phyloP scores from a whole-genome alignment of 2,888 invertebrate species.

The Stenurella melanura region DNA sequence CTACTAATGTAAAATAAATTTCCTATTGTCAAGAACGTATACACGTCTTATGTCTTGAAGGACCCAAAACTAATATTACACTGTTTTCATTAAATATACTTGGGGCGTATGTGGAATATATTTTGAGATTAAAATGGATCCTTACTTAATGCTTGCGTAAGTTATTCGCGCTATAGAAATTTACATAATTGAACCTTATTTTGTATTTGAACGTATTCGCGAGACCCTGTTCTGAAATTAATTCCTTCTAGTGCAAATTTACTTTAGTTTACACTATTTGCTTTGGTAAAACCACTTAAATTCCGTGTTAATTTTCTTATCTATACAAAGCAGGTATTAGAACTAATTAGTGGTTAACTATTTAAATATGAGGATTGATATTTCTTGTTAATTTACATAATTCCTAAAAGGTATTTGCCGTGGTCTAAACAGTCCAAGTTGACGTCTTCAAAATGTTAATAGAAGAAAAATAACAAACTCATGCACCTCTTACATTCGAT shows the following conservation, averaged over 20 bases:
- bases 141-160: constrained; percentile 5
- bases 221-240: not conserved
- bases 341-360: not conserved
- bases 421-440: not conserved
- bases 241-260: constrained; percentile 10
- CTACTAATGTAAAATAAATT: no score
- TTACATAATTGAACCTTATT: constrained; percentile 12
- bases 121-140: not conserved
- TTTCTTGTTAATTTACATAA: not conserved
- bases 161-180: not conserved
- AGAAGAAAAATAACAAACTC: not conserved
- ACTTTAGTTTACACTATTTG: constrained; percentile 9
- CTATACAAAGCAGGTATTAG: not conserved
- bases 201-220: not conserved
- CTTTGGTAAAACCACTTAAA: not conserved
- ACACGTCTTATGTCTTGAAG: no score
- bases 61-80: no score
- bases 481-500: not conserved
- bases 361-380: not conserved
- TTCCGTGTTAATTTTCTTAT: not conserved
- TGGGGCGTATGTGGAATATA: not conserved
- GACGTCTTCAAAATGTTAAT: not conserved
- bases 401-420: not conserved
- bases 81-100: constrained; percentile 5
- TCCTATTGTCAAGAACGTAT: no score